Evolutionary conservation across 1,140 invertebrate species (phyloP), one percentile per base, ranked within the genome.

Genomic region (Zaprionus camerounensis): DNA sequence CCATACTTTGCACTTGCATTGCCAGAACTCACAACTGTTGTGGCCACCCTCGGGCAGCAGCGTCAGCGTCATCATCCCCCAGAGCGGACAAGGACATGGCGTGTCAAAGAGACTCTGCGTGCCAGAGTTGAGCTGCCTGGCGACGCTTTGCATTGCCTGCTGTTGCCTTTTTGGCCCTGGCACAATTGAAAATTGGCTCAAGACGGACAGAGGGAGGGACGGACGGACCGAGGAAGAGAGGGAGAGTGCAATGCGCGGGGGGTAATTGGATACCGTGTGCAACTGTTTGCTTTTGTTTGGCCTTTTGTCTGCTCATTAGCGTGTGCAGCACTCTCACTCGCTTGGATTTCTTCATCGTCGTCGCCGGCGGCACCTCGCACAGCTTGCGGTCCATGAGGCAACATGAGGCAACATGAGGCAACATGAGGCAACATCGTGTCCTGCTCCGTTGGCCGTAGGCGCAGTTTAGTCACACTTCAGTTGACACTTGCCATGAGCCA

Each of bases 261-360:
- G 28, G 85, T 90, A 90, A 90, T 90, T 90, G 85, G 85, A 90
- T 90, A 72, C 81, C 82, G 69, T 80, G 81, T 82, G 85, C 85
- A 88, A 88, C 85, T 88, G 85, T 88, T 88, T 88, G 84, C 81
- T 76, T 83, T 71, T 73, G 24, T 69, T 56, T 72, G 41, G 51
- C 20, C 56, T 65, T 70, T 75, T 78, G 66, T 75, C 75, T 76
- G 67, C 51, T 49, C 64, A 56, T 57, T 68, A 68, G 66, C 61
- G 56, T 64, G 58, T 49, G 17, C 49, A 62, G 57, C 46, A 22
- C 28, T 53, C 44, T 58, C 65, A 31, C 57, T 51, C 41, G 66
- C 64, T 44, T 24, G 65, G 59, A 58, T 62, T 70, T 62, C 49
- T 12, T 7, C 41, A 46, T n/a, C 41, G 57, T 22, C 59, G 38